These are phyloP conservation scores for Gambusia yucatana DNA, from an alignment of 2,797 vertebrate species.

Conservation along the genomic window DNA sequence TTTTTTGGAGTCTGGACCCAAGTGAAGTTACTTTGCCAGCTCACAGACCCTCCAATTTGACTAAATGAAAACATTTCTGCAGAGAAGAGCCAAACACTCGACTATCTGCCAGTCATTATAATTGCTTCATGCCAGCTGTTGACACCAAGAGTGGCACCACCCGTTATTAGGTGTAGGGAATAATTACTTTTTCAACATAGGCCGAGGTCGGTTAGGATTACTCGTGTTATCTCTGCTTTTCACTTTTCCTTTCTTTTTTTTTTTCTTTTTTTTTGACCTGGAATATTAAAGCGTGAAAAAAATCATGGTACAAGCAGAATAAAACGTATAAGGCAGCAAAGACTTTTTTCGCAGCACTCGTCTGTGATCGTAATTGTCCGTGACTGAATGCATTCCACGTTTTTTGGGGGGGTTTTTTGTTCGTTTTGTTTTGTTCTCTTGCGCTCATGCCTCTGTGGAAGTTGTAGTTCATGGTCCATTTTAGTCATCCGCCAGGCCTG, in stretches of 20 bases:
- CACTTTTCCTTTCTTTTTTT: neutral
- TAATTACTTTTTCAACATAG: neutral
- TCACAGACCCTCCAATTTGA: neutral
- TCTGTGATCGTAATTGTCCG: neutral
- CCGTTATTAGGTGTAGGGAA: neutral
- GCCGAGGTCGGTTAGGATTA: neutral
- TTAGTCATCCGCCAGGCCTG: neutral
- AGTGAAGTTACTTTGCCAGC: neutral
- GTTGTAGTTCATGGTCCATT: neutral
- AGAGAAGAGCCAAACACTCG: neutral
- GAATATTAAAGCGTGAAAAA: neutral
- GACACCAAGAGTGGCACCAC: neutral
- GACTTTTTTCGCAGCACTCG: neutral
- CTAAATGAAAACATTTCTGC: neutral
- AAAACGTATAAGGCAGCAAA: neutral
- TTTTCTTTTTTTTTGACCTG: neutral
- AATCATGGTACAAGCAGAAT: neutral
- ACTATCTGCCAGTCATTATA: neutral
- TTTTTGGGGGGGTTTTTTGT: neutral
- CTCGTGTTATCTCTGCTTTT: neutral
- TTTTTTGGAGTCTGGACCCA: neutral
- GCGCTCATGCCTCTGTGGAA: neutral
- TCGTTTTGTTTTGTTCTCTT: neutral
- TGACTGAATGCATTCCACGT: neutral
- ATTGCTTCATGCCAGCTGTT: neutral